Percentiles rank a stretch among this genome's conserved stretches.
Evolutionary conservation across 2,888 invertebrate species (phyloP).

Genomic region (Himalopsyche tibetana): DNA sequence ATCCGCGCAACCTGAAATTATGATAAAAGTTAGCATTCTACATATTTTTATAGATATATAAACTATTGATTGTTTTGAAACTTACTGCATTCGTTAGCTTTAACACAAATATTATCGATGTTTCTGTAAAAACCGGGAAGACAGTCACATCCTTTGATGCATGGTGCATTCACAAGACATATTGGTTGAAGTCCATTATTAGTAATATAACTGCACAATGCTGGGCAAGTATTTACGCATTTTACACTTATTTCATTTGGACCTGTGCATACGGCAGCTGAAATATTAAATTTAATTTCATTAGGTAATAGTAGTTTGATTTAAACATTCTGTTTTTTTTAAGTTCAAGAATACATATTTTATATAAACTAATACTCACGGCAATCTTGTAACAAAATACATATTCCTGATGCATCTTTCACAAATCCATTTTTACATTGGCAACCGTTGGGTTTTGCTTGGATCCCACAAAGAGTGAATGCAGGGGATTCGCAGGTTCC

Average conservation of each 20-base stretch:
- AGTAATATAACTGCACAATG: background rate
- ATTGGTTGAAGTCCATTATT: background rate
- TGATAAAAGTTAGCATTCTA: background rate
- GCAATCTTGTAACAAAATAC: conserved; percentile 45
- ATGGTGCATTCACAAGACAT: background rate
- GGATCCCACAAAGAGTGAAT: background rate
- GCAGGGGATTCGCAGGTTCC: conserved; percentile 11
- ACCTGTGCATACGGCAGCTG: background rate
- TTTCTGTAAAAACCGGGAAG: background rate
- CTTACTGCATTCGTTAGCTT: background rate
- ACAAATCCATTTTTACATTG: conserved; percentile 55
- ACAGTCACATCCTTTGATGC: conserved; percentile 8
- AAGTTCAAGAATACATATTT: too few species aligned
- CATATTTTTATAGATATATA: too few species aligned
- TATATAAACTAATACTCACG: conserved; percentile 41
- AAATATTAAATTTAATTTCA: background rate
- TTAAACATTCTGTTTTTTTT: too few species aligned
- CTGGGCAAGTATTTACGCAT: background rate
- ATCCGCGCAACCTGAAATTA: conserved; percentile 55
- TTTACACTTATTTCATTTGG: background rate
- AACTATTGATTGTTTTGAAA: background rate
- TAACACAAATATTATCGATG: background rate
- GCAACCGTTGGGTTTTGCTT: conserved; percentile 41
- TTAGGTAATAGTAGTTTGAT: too few species aligned
- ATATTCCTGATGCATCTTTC: conserved; percentile 36